phyloP scores from a whole-genome alignment of 1,140 invertebrate species.

The Drosophila parvula region DNA sequence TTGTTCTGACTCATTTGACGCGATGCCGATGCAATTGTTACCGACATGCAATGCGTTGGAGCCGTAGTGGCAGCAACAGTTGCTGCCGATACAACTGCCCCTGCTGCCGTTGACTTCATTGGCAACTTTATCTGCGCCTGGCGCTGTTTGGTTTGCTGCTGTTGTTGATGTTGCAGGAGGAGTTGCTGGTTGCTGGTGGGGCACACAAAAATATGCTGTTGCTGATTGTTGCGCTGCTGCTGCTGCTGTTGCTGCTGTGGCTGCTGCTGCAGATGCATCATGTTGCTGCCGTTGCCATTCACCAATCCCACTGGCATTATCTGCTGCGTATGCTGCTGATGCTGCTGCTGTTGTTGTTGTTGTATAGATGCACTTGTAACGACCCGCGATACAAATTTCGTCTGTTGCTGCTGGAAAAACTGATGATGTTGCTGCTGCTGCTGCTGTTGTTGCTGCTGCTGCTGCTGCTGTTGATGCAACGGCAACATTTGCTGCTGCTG shows the following conservation, averaged over 20 bases:
- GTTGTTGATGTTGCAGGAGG: slow-evolving; percentile 50
- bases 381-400: slow-evolving; percentile 80
- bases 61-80: slow-evolving; percentile 48
- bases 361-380: slow-evolving; percentile 74
- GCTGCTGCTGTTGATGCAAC: slow-evolving; percentile 49
- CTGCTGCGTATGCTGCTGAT: slow-evolving; percentile 40
- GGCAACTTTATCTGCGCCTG: slow-evolving; percentile 69
- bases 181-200: slow-evolving; percentile 58
- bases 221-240: slow-evolving; percentile 53
- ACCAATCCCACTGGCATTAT: slow-evolving; percentile 69
- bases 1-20: slow-evolving; percentile 76
- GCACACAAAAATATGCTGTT: slow-evolving; percentile 64
- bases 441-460: slow-evolving; percentile 44
- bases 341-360: slow-evolving; percentile 51
- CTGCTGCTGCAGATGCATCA: slow-evolving; percentile 65
- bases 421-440: slow-evolving; percentile 62
- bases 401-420: slow-evolving; percentile 68
- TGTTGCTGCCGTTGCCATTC: slow-evolving; percentile 68
- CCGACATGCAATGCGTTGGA: slow-evolving; percentile 61
- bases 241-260: slow-evolving; percentile 29
- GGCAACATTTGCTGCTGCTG: slow-evolving; percentile 64
- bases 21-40: slow-evolving; percentile 67
- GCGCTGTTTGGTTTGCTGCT: slow-evolving; percentile 58
- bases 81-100: slow-evolving; percentile 52
- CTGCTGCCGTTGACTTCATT: slow-evolving; percentile 45